Conservation (phyloP, 2,797 vertebrate genomes). For the Carcharodon carcharias region DNA sequence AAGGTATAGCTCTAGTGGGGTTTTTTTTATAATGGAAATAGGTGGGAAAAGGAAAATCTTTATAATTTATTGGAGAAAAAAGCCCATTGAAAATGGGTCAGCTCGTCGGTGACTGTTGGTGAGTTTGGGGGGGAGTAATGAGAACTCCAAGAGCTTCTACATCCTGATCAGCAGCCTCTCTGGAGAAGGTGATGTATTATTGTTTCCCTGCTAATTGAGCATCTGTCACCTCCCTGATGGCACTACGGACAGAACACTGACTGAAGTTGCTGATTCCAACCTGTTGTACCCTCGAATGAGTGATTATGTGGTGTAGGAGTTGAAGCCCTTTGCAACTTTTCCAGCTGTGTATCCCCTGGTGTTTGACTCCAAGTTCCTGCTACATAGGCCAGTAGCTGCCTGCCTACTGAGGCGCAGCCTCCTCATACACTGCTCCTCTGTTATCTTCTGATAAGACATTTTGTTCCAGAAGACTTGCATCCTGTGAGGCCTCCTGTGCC, state of each 20-base stretch:
- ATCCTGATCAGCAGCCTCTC: not conserved
- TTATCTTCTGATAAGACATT: not conserved
- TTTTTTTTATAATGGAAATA: no score
- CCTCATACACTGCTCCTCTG: not conserved
- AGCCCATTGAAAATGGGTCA: not conserved
- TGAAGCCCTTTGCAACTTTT: not conserved
- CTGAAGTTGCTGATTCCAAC: not conserved
- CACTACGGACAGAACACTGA: not conserved
- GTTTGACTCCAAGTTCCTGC: not conserved
- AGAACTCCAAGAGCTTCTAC: not conserved
- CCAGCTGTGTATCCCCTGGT: not conserved
- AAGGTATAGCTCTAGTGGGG: no score
- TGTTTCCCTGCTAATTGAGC: not conserved
- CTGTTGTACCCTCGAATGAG: not conserved
- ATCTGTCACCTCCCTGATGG: not conserved
- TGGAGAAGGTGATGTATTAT: not conserved
- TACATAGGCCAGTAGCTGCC: not conserved
- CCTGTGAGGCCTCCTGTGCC: not conserved
- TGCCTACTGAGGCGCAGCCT: not conserved
- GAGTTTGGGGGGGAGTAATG: not conserved
- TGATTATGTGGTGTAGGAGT: not conserved
- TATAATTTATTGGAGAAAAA: no score
- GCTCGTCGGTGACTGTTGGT: not conserved
- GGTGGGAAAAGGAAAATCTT: no score
- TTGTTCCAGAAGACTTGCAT: not conserved